Conservation (phyloP, 2,888 invertebrate species). For the Trichopoda pennipes region DNA sequence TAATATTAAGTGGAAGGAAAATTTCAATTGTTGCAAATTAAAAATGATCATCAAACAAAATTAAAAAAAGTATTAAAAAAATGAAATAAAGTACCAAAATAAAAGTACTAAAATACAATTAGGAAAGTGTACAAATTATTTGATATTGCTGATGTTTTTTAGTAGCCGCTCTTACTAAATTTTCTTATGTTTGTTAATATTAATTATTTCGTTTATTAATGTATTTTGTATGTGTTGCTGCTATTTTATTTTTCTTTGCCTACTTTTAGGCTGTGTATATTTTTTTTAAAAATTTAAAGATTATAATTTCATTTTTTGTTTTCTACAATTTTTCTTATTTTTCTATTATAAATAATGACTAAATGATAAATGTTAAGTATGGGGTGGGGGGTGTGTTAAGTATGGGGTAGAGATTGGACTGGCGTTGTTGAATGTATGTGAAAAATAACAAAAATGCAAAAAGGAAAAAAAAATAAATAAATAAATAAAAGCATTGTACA, state of each 20-base stretch:
- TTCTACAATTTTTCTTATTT: conserved; percentile 27
- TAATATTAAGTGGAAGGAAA: no score
- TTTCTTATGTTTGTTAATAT: background rate
- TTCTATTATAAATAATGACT: conserved; percentile 38
- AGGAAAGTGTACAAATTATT: background rate
- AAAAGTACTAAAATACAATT: no score
- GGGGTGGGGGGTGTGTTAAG: conserved; percentile 30
- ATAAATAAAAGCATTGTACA: conserved; percentile 2
- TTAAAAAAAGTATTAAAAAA: no score
- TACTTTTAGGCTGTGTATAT: conserved; percentile 62
- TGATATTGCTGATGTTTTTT: background rate
- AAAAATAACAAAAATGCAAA: conserved; percentile 5
- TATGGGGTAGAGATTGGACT: conserved; percentile 26
- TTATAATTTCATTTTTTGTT: conserved; percentile 41
- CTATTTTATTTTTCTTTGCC: conserved; percentile 51
- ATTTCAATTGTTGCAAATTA: no score
- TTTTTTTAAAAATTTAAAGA: conserved; percentile 57
- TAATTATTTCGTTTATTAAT: conserved; percentile 4
- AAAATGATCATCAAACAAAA: no score
- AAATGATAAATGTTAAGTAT: conserved; percentile 45
- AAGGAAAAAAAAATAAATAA: conserved; percentile 10
- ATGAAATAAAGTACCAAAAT: no score
- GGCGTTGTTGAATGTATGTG: conserved; percentile 5
- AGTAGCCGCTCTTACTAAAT: background rate
- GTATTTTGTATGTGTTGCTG: background rate